These are phyloP conservation scores for Oreochromis tanganicae DNA, from an alignment of 2,113 vertebrate genomes.

Conservation along the genomic window DNA sequence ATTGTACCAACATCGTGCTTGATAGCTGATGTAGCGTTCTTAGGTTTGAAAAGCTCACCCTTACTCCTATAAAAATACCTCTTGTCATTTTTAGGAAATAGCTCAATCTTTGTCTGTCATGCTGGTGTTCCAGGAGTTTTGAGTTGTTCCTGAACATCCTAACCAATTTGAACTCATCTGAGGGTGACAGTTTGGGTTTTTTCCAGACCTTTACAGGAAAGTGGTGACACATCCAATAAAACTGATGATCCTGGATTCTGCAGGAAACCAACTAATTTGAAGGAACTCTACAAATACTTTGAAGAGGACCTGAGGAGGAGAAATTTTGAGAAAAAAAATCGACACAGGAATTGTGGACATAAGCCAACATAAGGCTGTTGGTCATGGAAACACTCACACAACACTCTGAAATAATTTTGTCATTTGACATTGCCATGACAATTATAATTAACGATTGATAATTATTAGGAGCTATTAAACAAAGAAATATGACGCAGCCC, in stretches of 20 bases:
- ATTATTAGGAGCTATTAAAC: background rate
- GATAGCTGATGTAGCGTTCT: background rate
- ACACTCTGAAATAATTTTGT: background rate
- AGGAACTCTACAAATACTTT: background rate
- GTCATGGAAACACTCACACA: background rate
- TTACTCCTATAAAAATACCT: background rate
- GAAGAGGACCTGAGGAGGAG: background rate
- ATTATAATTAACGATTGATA: background rate
- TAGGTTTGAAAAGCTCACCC: background rate
- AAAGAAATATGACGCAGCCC: background rate
- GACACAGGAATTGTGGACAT: background rate
- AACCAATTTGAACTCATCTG: background rate
- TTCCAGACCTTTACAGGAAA: background rate
- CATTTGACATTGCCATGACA: background rate
- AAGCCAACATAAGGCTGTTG: rapidly evolving
- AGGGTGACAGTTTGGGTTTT: background rate
- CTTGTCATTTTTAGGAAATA: background rate
- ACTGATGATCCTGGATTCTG: background rate
- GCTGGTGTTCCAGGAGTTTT: background rate
- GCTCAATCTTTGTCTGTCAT: background rate
- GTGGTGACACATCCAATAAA: background rate
- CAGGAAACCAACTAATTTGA: background rate
- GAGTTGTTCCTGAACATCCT: background rate
- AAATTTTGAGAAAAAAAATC: background rate
- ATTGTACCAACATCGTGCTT: background rate